phyloP scores from a whole-genome alignment of 2,113 vertebrate species.

The Odocoileus virginianus region DNA sequence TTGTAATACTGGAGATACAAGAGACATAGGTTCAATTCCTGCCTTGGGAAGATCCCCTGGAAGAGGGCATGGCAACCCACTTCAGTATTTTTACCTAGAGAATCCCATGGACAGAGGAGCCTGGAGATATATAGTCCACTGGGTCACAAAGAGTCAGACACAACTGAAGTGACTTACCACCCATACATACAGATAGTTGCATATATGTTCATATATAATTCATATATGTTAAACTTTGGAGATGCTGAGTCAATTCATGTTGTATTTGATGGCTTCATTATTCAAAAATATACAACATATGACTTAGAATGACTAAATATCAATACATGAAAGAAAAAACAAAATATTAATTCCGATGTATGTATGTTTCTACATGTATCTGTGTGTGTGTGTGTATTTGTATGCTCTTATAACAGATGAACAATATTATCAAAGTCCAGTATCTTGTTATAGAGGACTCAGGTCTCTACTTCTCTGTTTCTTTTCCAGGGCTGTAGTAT shows the following conservation, averaged over 20 bases:
- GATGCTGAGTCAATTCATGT: not conserved
- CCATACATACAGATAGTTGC: not conserved
- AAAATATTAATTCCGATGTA: not conserved
- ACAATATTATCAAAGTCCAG: not conserved
- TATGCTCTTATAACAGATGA: not conserved
- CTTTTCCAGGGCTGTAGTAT: not conserved
- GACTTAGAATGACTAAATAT: not conserved
- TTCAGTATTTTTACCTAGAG: not conserved
- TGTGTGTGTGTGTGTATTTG: not conserved
- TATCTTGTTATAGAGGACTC: not conserved
- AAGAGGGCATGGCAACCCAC: not conserved
- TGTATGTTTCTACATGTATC: not conserved
- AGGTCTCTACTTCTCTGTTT: not conserved
- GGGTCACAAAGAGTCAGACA: not conserved
- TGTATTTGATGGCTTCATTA: not conserved
- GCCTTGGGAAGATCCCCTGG: not conserved
- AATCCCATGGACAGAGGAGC: not conserved
- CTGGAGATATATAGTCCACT: not conserved
- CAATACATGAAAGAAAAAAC: not conserved
- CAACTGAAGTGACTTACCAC: not conserved
- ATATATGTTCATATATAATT: not conserved
- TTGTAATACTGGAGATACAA: not conserved
- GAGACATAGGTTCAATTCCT: not conserved
- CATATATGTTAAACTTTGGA: not conserved
- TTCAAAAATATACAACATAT: not conserved